Conservation (phyloP, 1,140 invertebrate genomes). For the Ladona fulva region DNA sequence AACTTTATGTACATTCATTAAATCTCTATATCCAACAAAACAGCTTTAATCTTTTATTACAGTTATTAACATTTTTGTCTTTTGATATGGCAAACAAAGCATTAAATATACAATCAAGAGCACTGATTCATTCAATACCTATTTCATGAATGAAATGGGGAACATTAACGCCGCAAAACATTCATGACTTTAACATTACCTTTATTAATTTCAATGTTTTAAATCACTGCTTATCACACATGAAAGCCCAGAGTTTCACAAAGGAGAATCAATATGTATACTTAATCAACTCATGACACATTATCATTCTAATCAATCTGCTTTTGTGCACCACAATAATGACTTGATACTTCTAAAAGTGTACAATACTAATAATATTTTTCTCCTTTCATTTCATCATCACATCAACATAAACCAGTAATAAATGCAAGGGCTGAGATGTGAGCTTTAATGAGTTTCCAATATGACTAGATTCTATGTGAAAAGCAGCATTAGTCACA, state of each 20-base stretch:
- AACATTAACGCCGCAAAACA: background rate
- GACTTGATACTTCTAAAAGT: background rate
- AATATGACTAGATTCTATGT: background rate
- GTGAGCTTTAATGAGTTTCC: constrained; percentile 5
- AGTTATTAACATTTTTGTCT: background rate
- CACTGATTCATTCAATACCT: constrained; percentile 9
- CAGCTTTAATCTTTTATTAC: background rate
- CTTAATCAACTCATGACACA: background rate
- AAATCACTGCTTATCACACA: constrained; percentile 5
- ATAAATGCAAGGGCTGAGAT: background rate
- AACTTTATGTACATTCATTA: background rate
- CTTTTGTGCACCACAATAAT: background rate
- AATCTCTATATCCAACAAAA: constrained; percentile 2
- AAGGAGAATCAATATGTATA: background rate
- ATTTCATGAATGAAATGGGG: background rate
- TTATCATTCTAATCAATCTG: background rate
- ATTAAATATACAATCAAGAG: constrained; percentile 2
- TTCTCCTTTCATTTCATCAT: background rate
- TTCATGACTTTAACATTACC: background rate
- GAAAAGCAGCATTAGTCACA: constrained; percentile 1
- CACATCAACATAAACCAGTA: background rate
- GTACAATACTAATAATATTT: background rate
- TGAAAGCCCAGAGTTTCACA: constrained; percentile 4
- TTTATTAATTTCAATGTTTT: background rate
- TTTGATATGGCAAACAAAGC: background rate